Conservation (phyloP, 1,140 invertebrate genomes). For the Apis mellifera region DNA sequence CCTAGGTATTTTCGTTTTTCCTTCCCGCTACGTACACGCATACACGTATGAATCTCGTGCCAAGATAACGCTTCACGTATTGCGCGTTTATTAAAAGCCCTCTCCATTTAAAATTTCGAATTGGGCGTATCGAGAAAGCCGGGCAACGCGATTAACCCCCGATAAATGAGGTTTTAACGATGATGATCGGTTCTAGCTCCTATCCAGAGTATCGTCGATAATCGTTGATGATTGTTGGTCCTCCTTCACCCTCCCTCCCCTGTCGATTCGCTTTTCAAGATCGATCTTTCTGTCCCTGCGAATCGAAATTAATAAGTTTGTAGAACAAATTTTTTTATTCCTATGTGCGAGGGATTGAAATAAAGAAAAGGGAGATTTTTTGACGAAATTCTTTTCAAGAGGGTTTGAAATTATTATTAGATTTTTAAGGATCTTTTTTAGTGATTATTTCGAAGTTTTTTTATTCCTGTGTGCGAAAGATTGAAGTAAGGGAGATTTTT, state of each 20-base stretch:
- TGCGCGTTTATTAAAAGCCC: slow-evolving; percentile 44
- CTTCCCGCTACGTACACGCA: not conserved
- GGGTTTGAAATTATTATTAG: too few species aligned
- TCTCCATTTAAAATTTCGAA: slow-evolving; percentile 40
- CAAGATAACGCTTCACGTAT: slow-evolving; percentile 48
- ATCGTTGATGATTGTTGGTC: slow-evolving; percentile 22
- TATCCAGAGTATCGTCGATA: slow-evolving; percentile 16
- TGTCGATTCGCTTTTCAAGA: not conserved
- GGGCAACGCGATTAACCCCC: slow-evolving; percentile 23
- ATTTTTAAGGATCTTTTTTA: too few species aligned
- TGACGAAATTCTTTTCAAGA: too few species aligned
- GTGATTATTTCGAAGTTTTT: too few species aligned
- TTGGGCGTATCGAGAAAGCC: slow-evolving; percentile 45
- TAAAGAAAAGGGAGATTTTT: too few species aligned
- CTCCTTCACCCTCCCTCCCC: not conserved
- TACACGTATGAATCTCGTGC: not conserved
- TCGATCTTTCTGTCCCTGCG: too few species aligned
- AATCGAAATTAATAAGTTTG: too few species aligned
- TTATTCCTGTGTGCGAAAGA: too few species aligned
- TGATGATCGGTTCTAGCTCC: slow-evolving; percentile 32
- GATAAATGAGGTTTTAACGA: slow-evolving; percentile 44
- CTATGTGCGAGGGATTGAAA: too few species aligned
- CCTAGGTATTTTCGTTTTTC: slow-evolving; percentile 14
- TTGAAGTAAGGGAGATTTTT: too few species aligned
- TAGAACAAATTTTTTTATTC: too few species aligned